Evolutionary conservation across 2,888 invertebrate genomes (phyloP).

Genomic region (Euproctis similis): DNA sequence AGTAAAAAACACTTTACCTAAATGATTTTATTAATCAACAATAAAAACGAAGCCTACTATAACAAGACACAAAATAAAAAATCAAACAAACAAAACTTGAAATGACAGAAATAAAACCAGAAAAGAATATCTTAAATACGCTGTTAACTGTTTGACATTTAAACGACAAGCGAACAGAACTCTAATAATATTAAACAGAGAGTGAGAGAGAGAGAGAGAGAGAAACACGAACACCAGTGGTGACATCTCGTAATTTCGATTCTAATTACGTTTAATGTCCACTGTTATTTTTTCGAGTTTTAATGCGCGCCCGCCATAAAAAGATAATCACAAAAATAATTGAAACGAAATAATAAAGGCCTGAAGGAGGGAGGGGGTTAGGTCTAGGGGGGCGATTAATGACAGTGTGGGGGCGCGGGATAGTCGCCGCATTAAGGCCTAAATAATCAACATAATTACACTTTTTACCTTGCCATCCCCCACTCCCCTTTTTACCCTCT

Average conservation of each 20-base stretch:
- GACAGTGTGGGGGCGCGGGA: conserved; percentile 53
- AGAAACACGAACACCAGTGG: conserved; percentile 41
- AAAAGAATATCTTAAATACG: conserved; percentile 15
- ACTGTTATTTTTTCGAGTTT: conserved; percentile 72
- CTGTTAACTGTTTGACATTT: conserved; percentile 20
- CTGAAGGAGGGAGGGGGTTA: conserved; percentile 36
- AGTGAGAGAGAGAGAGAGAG: too few relatives aligned
- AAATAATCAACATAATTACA: conserved; percentile 76
- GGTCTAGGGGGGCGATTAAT: conserved; percentile 58
- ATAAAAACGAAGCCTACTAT: too few relatives aligned
- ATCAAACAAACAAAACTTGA: too few relatives aligned
- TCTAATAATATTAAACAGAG: conserved; percentile 36
- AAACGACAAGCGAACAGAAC: conserved; percentile 30
- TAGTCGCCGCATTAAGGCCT: conserved; percentile 72
- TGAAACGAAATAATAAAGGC: conserved; percentile 75
- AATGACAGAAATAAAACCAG: conserved; percentile 7
- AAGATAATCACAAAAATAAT: conserved; percentile 76
- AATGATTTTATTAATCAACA: too few relatives aligned
- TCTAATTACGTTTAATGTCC: conserved; percentile 71
- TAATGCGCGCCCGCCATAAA: conserved; percentile 71
- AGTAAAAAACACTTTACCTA: too few relatives aligned
- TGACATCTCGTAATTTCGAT: conserved; percentile 70
- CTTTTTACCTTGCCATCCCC: conserved; percentile 67
- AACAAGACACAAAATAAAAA: too few relatives aligned
- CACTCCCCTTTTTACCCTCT: conserved; percentile 54